Evolutionary conservation across 2,113 vertebrate species (phyloP), one percentile per base, ranked within the genome.

Genomic region (Megaleporinus macrocephalus): DNA sequence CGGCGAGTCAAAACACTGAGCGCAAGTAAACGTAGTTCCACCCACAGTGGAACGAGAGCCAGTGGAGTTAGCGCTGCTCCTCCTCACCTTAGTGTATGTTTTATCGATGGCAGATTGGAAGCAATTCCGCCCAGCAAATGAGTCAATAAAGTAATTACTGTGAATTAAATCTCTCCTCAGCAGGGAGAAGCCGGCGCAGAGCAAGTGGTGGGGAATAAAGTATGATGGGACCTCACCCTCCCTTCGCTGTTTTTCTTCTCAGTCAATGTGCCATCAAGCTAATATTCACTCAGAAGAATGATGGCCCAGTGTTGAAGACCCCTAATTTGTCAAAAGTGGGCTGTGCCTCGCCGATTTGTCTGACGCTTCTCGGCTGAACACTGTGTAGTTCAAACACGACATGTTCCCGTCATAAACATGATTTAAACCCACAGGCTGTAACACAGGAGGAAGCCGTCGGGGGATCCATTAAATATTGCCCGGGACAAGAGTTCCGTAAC

Each of bases 61-160:
- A 78, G 91, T 89, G 90, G 87, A 83, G 89, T 89, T 82, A 76
- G 87, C 83, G 88, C 90, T 84, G 84, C 87, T 86, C 90, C 92
- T 91, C 88, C 88, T 93, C 91, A 93, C 92, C 87, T 85, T 85
- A 86, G 88, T 87, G 89, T 91, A 90, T 92, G 89, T 91, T 91
- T 93, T 94, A 93, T 93, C 93, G 92, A 94, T 89, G 88, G 89
- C 86, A 85, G 92, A 92, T 92, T 89, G 88, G 89, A 90, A 87
- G 89, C 84, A 90, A 81, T 91, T 92, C 84, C 70, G 89, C 85
- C 85, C 86, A 84, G 84, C 90, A 92, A 93, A 93, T 92, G 90
- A 92, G 89, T 94, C 93, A 93, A 94, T 94, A 94, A 92, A 90
- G 91, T 91, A 92, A 94, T 94, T 93, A 94, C 88, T 79, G 87